phyloP scores from a whole-genome alignment of 2,797 vertebrate genomes.

The Corythornis leucogaster region DNA sequence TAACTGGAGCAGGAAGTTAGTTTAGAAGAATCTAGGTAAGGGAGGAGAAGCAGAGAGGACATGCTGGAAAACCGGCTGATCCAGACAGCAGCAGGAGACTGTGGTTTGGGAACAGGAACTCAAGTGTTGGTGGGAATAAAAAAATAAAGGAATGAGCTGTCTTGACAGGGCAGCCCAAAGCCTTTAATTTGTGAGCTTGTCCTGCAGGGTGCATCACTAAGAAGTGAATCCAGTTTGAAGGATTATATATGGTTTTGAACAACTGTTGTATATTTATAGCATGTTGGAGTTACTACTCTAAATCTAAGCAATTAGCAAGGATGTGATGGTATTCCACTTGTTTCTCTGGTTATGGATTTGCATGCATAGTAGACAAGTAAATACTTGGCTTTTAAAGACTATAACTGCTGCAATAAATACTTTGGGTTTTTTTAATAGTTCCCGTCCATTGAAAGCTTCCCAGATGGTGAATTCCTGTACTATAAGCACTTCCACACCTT shows the following conservation, averaged over 20 bases:
- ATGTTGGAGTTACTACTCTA: slow-evolving; percentile 26
- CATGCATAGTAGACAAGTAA: slow-evolving; percentile 42
- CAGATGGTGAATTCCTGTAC: slow-evolving; percentile 89
- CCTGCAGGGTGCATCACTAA: slow-evolving; percentile 8
- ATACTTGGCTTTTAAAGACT: background rate
- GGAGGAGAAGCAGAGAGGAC: background rate
- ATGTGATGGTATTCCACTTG: background rate
- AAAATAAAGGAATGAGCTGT: slow-evolving; percentile 16
- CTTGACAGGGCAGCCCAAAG: background rate
- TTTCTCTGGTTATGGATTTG: slow-evolving; percentile 21
- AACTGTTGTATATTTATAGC: slow-evolving; percentile 54
- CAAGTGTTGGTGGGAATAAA: slow-evolving; percentile 22
- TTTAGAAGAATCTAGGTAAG: background rate
- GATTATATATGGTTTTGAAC: slow-evolving; percentile 17
- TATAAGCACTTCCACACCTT: slow-evolving; percentile 78
- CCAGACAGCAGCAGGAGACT: slow-evolving; percentile 34
- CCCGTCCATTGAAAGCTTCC: slow-evolving; percentile 91
- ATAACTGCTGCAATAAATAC: slow-evolving; percentile 37
- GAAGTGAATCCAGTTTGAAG: slow-evolving; percentile 39
- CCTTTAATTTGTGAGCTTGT: slow-evolving; percentile 42
- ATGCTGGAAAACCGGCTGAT: slow-evolving; percentile 24
- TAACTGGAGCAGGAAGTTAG: background rate
- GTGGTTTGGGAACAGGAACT: slow-evolving; percentile 46
- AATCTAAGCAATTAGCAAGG: slow-evolving; percentile 41
- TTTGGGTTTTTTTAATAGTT: slow-evolving; percentile 80